phyloP scores from a whole-genome alignment of 2,113 vertebrate genomes.

The Daboia siamensis region DNA sequence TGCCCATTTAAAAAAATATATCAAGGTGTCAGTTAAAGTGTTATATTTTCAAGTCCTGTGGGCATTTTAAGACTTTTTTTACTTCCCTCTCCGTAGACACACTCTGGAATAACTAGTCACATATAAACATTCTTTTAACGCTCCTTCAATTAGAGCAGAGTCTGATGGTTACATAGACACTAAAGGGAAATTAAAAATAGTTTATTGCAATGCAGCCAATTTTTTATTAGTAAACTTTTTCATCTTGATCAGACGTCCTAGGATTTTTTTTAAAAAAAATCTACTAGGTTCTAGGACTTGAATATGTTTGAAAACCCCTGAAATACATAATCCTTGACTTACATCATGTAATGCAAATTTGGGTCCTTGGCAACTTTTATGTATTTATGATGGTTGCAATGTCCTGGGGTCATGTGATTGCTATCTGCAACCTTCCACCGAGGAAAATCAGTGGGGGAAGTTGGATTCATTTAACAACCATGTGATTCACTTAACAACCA shows the following conservation, averaged over 20 bases:
- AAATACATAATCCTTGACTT: background rate
- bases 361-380: too few species aligned
- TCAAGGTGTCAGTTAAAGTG: background rate
- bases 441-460: background rate
- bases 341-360: too few species aligned
- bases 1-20: background rate
- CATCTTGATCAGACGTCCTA: background rate
- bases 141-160: background rate
- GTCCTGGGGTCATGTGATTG: background rate
- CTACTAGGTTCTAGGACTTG: background rate
- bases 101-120: background rate
- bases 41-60: background rate
- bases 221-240: background rate
- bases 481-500: background rate
- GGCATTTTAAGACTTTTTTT: background rate
- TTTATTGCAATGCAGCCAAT: background rate
- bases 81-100: background rate
- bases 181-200: background rate
- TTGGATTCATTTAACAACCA: background rate
- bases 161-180: background rate
- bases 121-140: background rate
- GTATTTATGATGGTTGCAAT: too few species aligned
- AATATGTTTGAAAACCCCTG: background rate
- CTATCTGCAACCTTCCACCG: background rate
- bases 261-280: background rate